These are phyloP conservation scores for Temnothorax curvispinosus DNA, from an alignment of 1,140 invertebrate genomes.

Conservation along the genomic window DNA sequence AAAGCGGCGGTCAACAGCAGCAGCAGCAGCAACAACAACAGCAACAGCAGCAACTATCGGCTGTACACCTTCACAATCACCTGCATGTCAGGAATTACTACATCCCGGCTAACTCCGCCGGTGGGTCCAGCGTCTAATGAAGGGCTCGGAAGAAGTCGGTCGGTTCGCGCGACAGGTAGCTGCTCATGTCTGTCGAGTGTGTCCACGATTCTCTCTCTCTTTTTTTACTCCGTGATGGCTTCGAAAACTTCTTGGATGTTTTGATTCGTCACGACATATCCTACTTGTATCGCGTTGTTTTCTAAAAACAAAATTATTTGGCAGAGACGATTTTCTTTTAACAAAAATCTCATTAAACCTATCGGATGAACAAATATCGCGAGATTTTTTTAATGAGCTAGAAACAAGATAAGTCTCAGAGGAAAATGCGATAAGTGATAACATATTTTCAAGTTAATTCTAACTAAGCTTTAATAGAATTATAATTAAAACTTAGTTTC, in stretches of 20 bases:
- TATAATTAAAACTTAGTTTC: neutral
- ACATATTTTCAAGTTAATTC: neutral
- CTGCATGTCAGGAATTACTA: slow-evolving; percentile 83
- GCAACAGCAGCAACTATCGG: slow-evolving; percentile 67
- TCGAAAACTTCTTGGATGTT: neutral
- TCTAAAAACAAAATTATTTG: neutral
- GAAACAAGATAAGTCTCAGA: neutral
- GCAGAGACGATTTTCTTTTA: neutral
- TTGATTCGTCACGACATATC: too few species aligned
- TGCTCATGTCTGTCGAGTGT: slow-evolving; percentile 33
- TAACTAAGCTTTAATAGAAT: neutral
- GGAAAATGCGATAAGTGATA: neutral
- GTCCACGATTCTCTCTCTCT: slow-evolving; percentile 6
- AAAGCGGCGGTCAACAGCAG: slow-evolving; percentile 73
- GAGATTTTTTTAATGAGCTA: neutral
- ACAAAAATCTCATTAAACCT: neutral
- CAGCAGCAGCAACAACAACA: slow-evolving; percentile 21
- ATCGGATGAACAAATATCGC: neutral
- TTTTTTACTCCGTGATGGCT: neutral
- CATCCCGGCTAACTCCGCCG: slow-evolving; percentile 78
- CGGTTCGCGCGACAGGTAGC: slow-evolving; percentile 44
- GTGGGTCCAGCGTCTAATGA: slow-evolving; percentile 79
- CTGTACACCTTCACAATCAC: slow-evolving; percentile 82
- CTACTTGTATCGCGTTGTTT: neutral
- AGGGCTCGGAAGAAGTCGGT: slow-evolving; percentile 17